Conservation (phyloP, 30 jellyfish, hydroid and myxozoan species). For the Aurelia aurita complex sp. Pacific region DNA sequence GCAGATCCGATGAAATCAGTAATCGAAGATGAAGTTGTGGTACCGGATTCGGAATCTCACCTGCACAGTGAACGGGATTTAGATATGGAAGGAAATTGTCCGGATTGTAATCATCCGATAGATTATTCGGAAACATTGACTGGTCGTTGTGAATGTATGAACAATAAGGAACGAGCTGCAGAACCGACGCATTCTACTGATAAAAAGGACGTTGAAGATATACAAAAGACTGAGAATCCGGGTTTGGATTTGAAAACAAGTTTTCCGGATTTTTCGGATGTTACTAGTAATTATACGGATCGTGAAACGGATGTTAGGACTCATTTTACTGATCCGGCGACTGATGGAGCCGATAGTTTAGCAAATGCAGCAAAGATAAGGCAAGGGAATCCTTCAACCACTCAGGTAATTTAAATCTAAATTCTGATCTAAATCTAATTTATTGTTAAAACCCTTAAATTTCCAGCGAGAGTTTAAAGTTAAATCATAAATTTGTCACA, state of each 20-base stretch:
- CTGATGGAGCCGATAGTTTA: slow-evolving; percentile 48
- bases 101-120: slow-evolving; percentile 51
- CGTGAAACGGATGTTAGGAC: slow-evolving; percentile 69
- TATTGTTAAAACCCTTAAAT: not conserved
- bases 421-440: not conserved
- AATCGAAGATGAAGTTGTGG: slow-evolving; percentile 8
- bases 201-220: slow-evolving; percentile 1
- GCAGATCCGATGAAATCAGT: slow-evolving; percentile 9
- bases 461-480: not conserved
- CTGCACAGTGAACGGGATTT: slow-evolving; percentile 32
- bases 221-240: slow-evolving; percentile 26
- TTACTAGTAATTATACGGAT: slow-evolving; percentile 53
- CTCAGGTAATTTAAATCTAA: slow-evolving; percentile 30
- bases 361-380: slow-evolving; percentile 68
- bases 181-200: slow-evolving; percentile 25
- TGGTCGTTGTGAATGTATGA: slow-evolving; percentile 26
- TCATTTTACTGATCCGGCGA: slow-evolving; percentile 40
- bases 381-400: slow-evolving; percentile 41
- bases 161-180: not conserved
- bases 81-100: slow-evolving; percentile 6
- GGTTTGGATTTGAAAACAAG: slow-evolving; percentile 48
- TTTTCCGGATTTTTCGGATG: slow-evolving; percentile 59
- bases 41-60: slow-evolving; percentile 35
- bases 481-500: no score
- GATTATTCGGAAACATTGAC: slow-evolving; percentile 4